Base-by-base conservation (phyloP, 2,113 vertebrate species). In the Mohoua ochrocephala region DNA sequence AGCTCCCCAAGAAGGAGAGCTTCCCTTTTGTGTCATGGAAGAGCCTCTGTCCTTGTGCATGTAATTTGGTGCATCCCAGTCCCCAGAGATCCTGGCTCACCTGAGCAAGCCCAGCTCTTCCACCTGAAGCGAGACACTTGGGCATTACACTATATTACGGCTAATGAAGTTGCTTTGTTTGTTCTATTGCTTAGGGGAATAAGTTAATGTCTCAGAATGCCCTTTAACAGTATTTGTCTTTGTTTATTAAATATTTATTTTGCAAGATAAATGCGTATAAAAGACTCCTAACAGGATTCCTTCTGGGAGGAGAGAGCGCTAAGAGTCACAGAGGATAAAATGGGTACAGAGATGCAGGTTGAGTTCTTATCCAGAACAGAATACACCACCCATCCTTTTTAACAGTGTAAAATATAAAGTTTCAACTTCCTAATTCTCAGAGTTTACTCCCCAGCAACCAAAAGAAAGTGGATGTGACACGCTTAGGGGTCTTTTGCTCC, bases 181-280 rank as follows among this genome's bases (percentile, higher is more conserved):
- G 86, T 89, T 93, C 86, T 87, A 0, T 71, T 93, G 64, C 93
- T 94, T 71, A 75, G 13, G 61, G 86, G 77, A 92, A 57, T 93
- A 89, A 86, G n/a, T 81, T 92, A 84, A 57, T 82, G 49, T 71
- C 76, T 92, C 76, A 87, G 88, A 84, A 91, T 89, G 73, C 80
- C 65, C 65, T 94, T 93, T 89, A 84, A 65, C 35, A 35, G 41
- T 76, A 82, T 94, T 90, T 94, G 68, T 21, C 52, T 91, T 91
- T 96, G 84, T 96, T 95, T 95, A 82, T 92, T 90, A 94, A 95
- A 91, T 93, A 94, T 94, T 96, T 96, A 78, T 89, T 87, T 89
- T 95, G 68, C 57, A 76, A 87, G 80, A 93, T 84, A 84, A 95
- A 82, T 42, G n/a, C 1, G 0, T 56, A 79, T 78, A 91, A 92